These are phyloP conservation scores for Epicampocera succincta DNA, from an alignment of 2,888 invertebrate genomes.

Conservation along the genomic window DNA sequence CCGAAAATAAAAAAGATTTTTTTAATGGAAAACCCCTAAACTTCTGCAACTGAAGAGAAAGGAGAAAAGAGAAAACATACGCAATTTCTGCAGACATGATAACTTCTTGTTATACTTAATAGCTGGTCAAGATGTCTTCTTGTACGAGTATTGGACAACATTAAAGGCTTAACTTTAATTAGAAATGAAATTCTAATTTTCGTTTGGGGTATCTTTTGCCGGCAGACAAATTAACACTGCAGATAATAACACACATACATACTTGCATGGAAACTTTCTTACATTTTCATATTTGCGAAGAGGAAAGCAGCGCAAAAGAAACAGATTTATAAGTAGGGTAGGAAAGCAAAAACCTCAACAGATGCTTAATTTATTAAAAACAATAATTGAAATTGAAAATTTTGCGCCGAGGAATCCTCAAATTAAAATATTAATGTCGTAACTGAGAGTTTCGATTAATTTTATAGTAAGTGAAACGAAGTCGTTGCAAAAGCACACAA, in stretches of 20 bases:
- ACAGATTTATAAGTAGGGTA: too few species aligned
- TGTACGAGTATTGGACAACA: conserved; percentile 48
- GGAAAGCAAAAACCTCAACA: too few species aligned
- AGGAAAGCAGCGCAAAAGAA: neutral
- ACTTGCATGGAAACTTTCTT: neutral
- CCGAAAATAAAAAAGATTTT: conserved; percentile 18
- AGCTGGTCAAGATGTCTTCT: conserved; percentile 76
- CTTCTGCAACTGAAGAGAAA: neutral
- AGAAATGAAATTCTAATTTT: conserved; percentile 74
- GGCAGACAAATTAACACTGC: conserved; percentile 35
- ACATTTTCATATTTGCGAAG: neutral
- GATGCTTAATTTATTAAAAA: too few species aligned
- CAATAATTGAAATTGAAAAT: too few species aligned
- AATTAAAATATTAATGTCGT: too few species aligned
- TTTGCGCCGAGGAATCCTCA: too few species aligned
- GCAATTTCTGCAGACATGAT: conserved; percentile 70
- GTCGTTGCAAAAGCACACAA: too few species aligned
- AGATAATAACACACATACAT: neutral
- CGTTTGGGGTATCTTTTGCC: conserved; percentile 38
- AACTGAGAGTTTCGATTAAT: too few species aligned
- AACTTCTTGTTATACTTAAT: conserved; percentile 80
- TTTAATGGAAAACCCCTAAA: conserved; percentile 4
- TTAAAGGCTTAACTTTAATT: conserved; percentile 80
- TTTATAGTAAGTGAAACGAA: too few species aligned
- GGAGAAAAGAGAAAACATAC: neutral